Evolutionary conservation across 2,888 invertebrate genomes (phyloP).

Genomic region (Ryuthela nishihirai): DNA sequence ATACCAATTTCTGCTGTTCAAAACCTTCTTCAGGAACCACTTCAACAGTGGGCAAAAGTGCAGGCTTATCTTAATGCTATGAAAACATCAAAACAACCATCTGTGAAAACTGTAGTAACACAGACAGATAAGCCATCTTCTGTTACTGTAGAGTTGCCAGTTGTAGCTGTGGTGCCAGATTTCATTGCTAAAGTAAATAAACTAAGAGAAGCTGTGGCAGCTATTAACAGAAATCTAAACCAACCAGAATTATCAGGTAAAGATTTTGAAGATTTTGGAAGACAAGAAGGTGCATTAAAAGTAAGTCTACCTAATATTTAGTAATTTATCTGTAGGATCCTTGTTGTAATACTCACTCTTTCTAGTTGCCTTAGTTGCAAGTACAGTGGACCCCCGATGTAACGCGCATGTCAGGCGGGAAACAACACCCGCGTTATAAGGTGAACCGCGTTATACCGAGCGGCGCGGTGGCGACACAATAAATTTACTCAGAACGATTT

Average conservation of each 20-base stretch:
- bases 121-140: conserved; percentile 31
- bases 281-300: conserved; percentile 62
- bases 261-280: conserved; percentile 62
- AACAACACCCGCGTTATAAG: too few relatives aligned
- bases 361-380: too few relatives aligned
- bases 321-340: too few relatives aligned
- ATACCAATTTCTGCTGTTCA: conserved; percentile 16
- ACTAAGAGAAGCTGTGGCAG: conserved; percentile 57
- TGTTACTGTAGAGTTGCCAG: conserved; percentile 14
- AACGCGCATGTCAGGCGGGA: too few relatives aligned
- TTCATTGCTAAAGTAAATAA: conserved; percentile 58
- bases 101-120: conserved; percentile 24
- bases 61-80: conserved; percentile 50
- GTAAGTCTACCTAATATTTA: conserved; percentile 43
- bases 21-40: conserved; percentile 17
- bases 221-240: conserved; percentile 55
- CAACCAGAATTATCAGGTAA: conserved; percentile 58
- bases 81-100: conserved; percentile 9
- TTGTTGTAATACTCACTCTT: too few relatives aligned
- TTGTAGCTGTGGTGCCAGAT: conserved; percentile 44
- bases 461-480: too few relatives aligned
- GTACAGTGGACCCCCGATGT: too few relatives aligned
- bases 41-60: conserved; percentile 52
- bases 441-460: too few relatives aligned
- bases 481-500: too few relatives aligned